phyloP scores from a whole-genome alignment of 1,140 invertebrate species.

The Megathymus violae region DNA sequence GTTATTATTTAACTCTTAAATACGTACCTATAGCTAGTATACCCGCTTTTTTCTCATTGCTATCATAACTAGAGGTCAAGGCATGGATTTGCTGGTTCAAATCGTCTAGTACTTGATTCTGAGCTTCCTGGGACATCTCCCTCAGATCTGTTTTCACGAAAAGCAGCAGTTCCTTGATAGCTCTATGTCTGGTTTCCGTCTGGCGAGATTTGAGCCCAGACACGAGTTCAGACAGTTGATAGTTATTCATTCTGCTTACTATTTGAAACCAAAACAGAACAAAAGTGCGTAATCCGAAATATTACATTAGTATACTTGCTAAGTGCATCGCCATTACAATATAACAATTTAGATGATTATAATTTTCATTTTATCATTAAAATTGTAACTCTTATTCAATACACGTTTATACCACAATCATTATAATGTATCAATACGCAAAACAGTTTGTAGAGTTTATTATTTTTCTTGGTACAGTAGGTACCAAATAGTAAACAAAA shows the following conservation, averaged over 20 bases:
- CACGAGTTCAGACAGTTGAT: conserved; percentile 91
- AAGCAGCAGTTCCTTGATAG: conserved; percentile 93
- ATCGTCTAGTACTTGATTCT: conserved; percentile 94
- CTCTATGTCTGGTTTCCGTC: conserved; percentile 92
- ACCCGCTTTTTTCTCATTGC: conserved; percentile 97
- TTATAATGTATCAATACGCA: too few relatives aligned
- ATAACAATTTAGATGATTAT: not conserved
- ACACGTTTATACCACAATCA: too few relatives aligned
- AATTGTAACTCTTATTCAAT: too few relatives aligned
- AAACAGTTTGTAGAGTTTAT: too few relatives aligned
- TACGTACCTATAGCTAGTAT: conserved; percentile 94
- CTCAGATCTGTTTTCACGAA: conserved; percentile 97
- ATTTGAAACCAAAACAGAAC: conserved; percentile 1
- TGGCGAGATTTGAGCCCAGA: conserved; percentile 94
- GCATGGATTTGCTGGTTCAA: conserved; percentile 98
- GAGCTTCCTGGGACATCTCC: conserved; percentile 94
- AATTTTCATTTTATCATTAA: not conserved
- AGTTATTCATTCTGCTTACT: conserved; percentile 52
- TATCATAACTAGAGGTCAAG: conserved; percentile 95
- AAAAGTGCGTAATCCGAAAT: not conserved
- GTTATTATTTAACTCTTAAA: too few relatives aligned
- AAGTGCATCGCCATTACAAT: not conserved
- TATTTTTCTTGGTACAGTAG: too few relatives aligned
- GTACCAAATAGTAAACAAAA: too few relatives aligned
- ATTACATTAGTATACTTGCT: not conserved